Base-by-base conservation (phyloP, 2,888 invertebrate genomes). In the Euplexia lucipara region DNA sequence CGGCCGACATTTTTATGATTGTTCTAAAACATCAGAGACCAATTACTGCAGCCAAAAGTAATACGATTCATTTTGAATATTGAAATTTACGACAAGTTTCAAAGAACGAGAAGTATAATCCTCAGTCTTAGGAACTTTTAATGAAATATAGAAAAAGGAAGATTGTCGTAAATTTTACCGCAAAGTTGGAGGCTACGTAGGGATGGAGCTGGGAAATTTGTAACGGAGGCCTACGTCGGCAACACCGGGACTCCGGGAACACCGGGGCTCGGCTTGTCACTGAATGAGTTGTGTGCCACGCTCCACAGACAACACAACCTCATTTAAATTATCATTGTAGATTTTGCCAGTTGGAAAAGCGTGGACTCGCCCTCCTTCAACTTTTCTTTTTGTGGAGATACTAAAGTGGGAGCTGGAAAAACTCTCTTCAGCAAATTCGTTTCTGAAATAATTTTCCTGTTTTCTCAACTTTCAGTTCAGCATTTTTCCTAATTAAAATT, bases 131-230 rank as follows among this genome's bases (percentile, higher is more conserved):
- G 41, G 70, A 89, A 90, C 81, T 90, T 89, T 85, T 87, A 88
- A 88, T 88, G 82, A 88, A 90, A 87, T 86, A 84, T 84, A 84
- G 83, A 87, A 86, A 82, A 84, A 82, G 76, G 80, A 80, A 81
- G 78, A 81, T 77, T 82, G 83, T 83, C 83, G 79, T 84, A 86
- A 87, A 86, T 84, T 86, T 82, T 79, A 75, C 80, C 83, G 81
- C 81, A 83, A 79, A 75, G 77, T 83, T 82, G 61, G 73, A 62
- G 78, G 81, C 77, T 72, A 68, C 63, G 79, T 64, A 65, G 76
- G 74, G 57, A 75, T 68, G 66, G 68, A 72, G 75, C 65, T 78
- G 64, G 65, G 68, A 72, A 75, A 71, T 74, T 78, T 74, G 53
- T 72, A 67, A 44, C 72, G 44, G 34, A 74, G 70, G 68, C 75